Evolutionary conservation across 2,797 vertebrate genomes (phyloP).

Genomic region (Pseudochirops cupreus): DNA sequence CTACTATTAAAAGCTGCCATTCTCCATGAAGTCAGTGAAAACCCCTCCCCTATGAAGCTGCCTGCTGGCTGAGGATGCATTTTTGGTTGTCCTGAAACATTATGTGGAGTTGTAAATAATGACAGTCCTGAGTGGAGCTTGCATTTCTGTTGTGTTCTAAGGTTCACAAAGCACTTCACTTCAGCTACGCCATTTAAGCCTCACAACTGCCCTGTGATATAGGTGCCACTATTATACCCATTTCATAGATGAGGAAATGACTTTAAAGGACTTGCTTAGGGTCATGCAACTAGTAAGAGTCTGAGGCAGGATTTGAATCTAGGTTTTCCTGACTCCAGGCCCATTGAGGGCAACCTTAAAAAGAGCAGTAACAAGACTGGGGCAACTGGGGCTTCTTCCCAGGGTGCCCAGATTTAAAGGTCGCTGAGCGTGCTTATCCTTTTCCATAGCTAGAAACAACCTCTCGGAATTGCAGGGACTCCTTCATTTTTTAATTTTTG

Average conservation of each 20-base stretch:
- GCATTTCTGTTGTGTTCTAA: not conserved
- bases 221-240: not conserved
- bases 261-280: not conserved
- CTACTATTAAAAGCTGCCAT: slow-evolving; percentile 3
- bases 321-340: not conserved
- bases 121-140: not conserved
- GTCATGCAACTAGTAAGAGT: not conserved
- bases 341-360: no score
- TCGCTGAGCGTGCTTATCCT: not conserved
- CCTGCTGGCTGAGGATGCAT: not conserved
- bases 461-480: not conserved
- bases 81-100: not conserved
- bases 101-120: not conserved
- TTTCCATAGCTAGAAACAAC: not conserved
- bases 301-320: not conserved
- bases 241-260: not conserved
- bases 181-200: not conserved
- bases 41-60: not conserved
- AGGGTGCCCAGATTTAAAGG: not conserved
- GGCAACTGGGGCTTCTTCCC: not conserved
- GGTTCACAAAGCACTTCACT: not conserved
- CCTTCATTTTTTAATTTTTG: not conserved
- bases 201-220: not conserved
- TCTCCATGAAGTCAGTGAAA: not conserved
- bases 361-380: not conserved